These are phyloP conservation scores for Drosophila serrata DNA, from an alignment of 1,140 invertebrate genomes.

Conservation along the genomic window DNA sequence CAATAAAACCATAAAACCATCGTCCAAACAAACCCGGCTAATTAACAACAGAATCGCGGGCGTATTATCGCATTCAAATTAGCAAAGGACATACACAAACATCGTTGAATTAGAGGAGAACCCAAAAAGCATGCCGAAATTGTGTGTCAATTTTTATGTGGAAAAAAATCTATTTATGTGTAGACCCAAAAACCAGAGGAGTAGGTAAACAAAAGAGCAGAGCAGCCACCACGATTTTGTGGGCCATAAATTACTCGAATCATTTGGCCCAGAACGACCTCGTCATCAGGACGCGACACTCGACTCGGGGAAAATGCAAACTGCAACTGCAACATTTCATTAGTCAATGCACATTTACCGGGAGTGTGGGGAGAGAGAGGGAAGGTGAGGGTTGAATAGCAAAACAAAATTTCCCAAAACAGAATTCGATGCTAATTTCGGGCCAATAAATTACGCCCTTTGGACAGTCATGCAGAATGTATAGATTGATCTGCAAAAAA, in stretches of 20 bases:
- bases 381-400: slow-evolving; percentile 14
- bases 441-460: slow-evolving; percentile 70
- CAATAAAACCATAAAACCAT: slow-evolving; percentile 53
- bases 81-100: slow-evolving; percentile 45
- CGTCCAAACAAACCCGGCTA: slow-evolving; percentile 69
- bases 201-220: slow-evolving; percentile 37
- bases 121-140: slow-evolving; percentile 40
- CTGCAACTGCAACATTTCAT: slow-evolving; percentile 57
- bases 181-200: slow-evolving; percentile 37
- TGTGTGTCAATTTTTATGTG: slow-evolving; percentile 48
- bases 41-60: slow-evolving; percentile 71
- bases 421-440: slow-evolving; percentile 79
- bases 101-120: slow-evolving; percentile 14
- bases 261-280: slow-evolving; percentile 82
- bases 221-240: slow-evolving; percentile 62
- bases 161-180: slow-evolving; percentile 17
- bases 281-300: slow-evolving; percentile 16
- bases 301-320: slow-evolving; percentile 39
- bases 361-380: slow-evolving; percentile 8
- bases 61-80: slow-evolving; percentile 77
- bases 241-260: slow-evolving; percentile 77
- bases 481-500: slow-evolving; percentile 16
- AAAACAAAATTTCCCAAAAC: slow-evolving; percentile 31
- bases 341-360: slow-evolving; percentile 69
- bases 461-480: slow-evolving; percentile 59